A percentile compares a stretch with the other conserved stretches of the same genome.
These are phyloP conservation scores for Rissa tridactyla DNA, from an alignment of 2,113 vertebrate genomes.

Conservation along the genomic window DNA sequence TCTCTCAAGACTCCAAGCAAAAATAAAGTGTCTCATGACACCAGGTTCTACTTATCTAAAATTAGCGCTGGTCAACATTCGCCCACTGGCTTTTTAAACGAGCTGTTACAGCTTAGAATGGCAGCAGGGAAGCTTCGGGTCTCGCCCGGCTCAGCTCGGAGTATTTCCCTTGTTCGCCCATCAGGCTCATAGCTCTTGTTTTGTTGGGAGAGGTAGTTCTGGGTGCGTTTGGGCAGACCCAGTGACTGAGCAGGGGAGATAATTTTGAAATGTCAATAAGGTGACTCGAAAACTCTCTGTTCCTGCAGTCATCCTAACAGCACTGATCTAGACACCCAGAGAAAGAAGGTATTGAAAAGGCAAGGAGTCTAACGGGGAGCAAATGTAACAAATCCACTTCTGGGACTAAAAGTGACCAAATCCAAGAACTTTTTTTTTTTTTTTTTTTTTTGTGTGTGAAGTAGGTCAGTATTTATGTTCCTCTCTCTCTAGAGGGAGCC, in stretches of 20 bases:
- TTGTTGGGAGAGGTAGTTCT: neutral
- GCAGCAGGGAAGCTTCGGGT: accelerated
- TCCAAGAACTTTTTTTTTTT: neutral
- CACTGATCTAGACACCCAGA: neutral
- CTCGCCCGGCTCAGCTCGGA: neutral
- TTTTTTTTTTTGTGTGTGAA: neutral
- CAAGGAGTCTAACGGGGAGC: accelerated
- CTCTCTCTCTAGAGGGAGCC: neutral
- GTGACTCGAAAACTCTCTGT: neutral
- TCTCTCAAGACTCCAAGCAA: neutral
- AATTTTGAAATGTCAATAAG: neutral
- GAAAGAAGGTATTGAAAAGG: neutral
- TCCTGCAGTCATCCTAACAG: neutral
- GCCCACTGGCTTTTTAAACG: neutral
- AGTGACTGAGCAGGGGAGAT: neutral
- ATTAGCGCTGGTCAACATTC: neutral
- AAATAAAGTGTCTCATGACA: neutral
- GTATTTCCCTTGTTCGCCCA: neutral
- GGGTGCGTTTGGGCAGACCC: neutral
- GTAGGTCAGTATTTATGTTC: neutral
- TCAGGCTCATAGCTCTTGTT: neutral
- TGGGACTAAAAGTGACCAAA: neutral
- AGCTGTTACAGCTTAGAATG: neutral
- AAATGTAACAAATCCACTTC: neutral
- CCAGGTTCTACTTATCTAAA: neutral